phyloP scores from a whole-genome alignment of 2,797 vertebrate genomes.

The Cynopterus sphinx region DNA sequence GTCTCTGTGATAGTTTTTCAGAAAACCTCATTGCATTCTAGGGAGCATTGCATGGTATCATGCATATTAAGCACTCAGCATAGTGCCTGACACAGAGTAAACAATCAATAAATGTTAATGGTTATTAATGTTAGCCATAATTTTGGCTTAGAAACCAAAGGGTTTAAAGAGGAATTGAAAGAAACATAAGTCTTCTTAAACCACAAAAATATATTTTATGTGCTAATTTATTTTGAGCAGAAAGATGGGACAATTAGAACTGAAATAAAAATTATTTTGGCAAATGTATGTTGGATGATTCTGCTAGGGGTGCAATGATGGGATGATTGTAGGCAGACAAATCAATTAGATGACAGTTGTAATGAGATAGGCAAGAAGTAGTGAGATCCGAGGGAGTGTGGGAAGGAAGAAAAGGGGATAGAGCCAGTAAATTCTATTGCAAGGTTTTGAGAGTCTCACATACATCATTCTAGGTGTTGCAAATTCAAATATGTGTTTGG shows the following conservation, averaged over 20 bases:
- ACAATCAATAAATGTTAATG: constrained; percentile 16
- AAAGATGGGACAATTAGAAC: background rate
- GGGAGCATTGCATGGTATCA: background rate
- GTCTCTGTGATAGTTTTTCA: background rate
- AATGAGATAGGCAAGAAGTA: background rate
- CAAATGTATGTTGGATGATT: background rate
- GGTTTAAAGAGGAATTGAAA: background rate
- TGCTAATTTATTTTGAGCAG: background rate
- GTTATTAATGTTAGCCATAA: background rate
- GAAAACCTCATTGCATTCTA: background rate
- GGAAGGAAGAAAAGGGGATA: background rate
- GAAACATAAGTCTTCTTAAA: background rate
- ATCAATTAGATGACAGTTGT: background rate
- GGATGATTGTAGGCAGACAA: background rate
- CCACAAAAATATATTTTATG: background rate
- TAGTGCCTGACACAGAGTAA: background rate
- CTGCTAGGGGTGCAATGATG: background rate
- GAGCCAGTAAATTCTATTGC: background rate
- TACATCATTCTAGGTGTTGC: background rate
- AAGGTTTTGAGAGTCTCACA: background rate
- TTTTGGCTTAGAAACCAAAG: background rate
- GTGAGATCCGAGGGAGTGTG: background rate
- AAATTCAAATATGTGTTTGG: background rate
- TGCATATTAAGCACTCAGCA: background rate
- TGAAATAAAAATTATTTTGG: background rate